Percentiles rank a stretch among this genome's conserved stretches.
These are phyloP conservation scores for Trinectes maculatus DNA, from an alignment of 2,113 vertebrate species.

Conservation along the genomic window DNA sequence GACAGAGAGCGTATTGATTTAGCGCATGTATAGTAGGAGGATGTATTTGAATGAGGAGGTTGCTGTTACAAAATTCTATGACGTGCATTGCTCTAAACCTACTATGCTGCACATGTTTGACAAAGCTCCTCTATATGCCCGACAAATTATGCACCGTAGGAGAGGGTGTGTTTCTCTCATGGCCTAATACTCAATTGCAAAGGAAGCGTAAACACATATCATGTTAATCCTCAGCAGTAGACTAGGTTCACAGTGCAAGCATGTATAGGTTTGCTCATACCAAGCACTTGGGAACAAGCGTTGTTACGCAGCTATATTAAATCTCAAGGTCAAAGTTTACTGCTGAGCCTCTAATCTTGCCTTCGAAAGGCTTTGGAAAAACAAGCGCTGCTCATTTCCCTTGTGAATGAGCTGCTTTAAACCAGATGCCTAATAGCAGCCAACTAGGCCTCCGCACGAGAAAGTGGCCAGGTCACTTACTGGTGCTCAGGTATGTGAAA, in stretches of 20 bases:
- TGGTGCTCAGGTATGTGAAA: slow-evolving; percentile 36
- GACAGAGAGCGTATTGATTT: slow-evolving; percentile 16
- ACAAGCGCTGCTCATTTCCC: slow-evolving; percentile 43
- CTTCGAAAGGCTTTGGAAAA: slow-evolving; percentile 51
- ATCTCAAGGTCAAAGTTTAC: slow-evolving; percentile 66
- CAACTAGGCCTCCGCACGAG: slow-evolving; percentile 42
- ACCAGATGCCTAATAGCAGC: slow-evolving; percentile 29
- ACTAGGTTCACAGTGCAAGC: slow-evolving; percentile 48
- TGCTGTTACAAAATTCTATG: not conserved
- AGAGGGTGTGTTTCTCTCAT: slow-evolving; percentile 24
- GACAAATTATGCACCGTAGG: slow-evolving; percentile 18
- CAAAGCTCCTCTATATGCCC: slow-evolving; percentile 41
- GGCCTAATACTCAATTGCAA: slow-evolving; percentile 42
- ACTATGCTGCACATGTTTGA: slow-evolving; percentile 14
- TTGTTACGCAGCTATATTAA: slow-evolving; percentile 40
- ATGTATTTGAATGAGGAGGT: slow-evolving; percentile 21
- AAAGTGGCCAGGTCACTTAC: slow-evolving; percentile 25
- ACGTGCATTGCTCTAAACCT: slow-evolving; percentile 8
- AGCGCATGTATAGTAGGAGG: slow-evolving; percentile 1
- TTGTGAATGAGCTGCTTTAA: slow-evolving; percentile 59
- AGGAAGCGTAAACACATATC: slow-evolving; percentile 31
- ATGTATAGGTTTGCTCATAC: slow-evolving; percentile 43
- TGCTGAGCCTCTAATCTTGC: slow-evolving; percentile 68
- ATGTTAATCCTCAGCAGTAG: slow-evolving; percentile 45
- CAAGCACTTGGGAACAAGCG: slow-evolving; percentile 37